Evolutionary conservation across 2,888 invertebrate genomes (phyloP), one percentile per base, ranked within the genome.

Genomic region (Brachynemurus nebulosus): DNA sequence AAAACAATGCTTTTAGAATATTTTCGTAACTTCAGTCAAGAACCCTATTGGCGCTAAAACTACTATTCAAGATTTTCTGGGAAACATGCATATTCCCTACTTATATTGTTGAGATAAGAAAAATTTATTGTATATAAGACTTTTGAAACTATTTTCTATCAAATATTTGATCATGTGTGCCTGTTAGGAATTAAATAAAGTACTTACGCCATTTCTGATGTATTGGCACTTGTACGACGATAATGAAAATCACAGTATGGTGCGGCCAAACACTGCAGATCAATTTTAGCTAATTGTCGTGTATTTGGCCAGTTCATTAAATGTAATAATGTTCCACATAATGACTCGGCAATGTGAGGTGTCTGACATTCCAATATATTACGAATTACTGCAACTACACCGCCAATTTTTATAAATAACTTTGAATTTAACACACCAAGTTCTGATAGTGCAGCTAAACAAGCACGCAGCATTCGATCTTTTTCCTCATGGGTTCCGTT

Each of bases 211-310:
- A 40, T 45, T 23, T 30, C 21, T 6, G 18, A 37, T 19, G 23
- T 42, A 18, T 30, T 25, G 12, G 33, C 30, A 2, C 33, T 18
- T 5, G 42, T 45, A 16, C 17, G 39, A 48, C 79, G 70, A 60
- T 79, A 78, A 60, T 90, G 89, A 59, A 89, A 83, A 65, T 95
- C 95, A 57, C 93, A 92, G 61, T 93, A 91, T 0, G 95, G 93
- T 12, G 93, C 90, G 46, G 90, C 80, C 40, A 97, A 73, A 62
- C 85, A 85, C 62, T 90, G 77, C 45, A 95, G 72, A 60, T 91
- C 85, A 20, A 91, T 75, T 25, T 77, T 74, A 11, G 85, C 83
- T 42, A 76, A 72, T 53, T 72, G 70, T 44, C 95, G 71, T 2
- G 90, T 86, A 33, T 74, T 70, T 1, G 93, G 93, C 61, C 80